Conservation (phyloP, 1,140 invertebrate genomes). For the Apis dorsata region DNA sequence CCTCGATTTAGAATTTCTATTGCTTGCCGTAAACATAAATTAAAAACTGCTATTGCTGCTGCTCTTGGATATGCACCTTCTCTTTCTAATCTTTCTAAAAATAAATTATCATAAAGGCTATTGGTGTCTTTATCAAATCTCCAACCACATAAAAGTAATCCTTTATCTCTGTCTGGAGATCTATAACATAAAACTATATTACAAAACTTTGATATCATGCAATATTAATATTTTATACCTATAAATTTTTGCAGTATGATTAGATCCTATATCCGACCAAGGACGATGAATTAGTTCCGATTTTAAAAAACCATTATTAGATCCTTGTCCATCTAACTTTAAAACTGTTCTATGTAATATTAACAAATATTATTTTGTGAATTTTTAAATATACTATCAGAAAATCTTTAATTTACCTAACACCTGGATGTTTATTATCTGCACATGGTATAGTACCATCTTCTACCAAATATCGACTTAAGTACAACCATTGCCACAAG, state of each 20-base stretch:
- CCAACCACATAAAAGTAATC: slow-evolving; percentile 93
- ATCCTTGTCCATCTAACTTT: slow-evolving; percentile 74
- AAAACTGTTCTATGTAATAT: slow-evolving; percentile 73
- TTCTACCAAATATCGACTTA: slow-evolving; percentile 86
- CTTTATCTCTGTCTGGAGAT: slow-evolving; percentile 88
- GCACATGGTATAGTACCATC: slow-evolving; percentile 83
- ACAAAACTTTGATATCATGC: not conserved
- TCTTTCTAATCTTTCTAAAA: slow-evolving; percentile 83
- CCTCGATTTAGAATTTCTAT: slow-evolving; percentile 91
- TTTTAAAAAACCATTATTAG: slow-evolving; percentile 71
- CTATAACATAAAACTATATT: slow-evolving; percentile 75
- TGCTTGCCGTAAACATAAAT: slow-evolving; percentile 90
- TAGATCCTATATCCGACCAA: slow-evolving; percentile 78
- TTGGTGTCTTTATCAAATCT: slow-evolving; percentile 84
- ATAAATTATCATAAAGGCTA: slow-evolving; percentile 77
- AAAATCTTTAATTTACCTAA: slow-evolving; percentile 73
- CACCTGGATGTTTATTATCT: slow-evolving; percentile 85
- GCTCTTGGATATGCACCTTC: slow-evolving; percentile 88
- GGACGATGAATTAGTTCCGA: slow-evolving; percentile 74
- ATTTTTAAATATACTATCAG: not conserved
- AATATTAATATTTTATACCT: slow-evolving; percentile 58
- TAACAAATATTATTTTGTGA: slow-evolving; percentile 25
- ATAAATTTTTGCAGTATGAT: slow-evolving; percentile 77
- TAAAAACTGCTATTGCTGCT: slow-evolving; percentile 94
- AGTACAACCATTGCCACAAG: slow-evolving; percentile 88